phyloP scores from a whole-genome alignment of 2,888 invertebrate genomes.

The Mechanitis messenoides region DNA sequence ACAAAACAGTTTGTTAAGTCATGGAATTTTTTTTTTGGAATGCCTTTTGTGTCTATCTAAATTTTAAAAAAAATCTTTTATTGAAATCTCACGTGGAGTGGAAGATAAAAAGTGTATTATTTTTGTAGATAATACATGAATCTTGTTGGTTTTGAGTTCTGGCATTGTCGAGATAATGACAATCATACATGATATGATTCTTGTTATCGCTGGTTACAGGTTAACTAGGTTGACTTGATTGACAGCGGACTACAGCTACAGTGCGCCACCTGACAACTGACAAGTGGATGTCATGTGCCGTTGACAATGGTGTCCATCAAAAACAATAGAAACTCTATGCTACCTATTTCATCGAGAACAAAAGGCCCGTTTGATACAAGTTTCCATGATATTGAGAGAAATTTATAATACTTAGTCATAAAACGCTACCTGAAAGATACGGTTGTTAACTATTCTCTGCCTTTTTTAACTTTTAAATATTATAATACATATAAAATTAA shows the following conservation, averaged over 20 bases:
- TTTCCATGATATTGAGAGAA: not conserved
- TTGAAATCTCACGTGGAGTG: no score
- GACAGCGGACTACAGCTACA: slow-evolving; percentile 29
- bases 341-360: slow-evolving; percentile 18
- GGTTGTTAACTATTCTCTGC: no score
- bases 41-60: no score
- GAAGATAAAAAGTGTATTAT: not conserved
- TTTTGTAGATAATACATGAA: not conserved
- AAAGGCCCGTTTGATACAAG: slow-evolving; percentile 2
- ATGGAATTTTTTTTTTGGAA: no score
- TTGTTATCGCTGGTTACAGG: not conserved
- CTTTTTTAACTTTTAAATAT: no score
- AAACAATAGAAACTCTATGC: slow-evolving; percentile 13
- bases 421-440: no score
- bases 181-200: not conserved
- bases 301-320: not conserved
- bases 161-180: slow-evolving; percentile 1
- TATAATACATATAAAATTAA: no score
- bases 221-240: slow-evolving; percentile 55
- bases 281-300: not conserved
- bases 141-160: not conserved
- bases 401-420: no score
- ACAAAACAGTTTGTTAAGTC: not conserved
- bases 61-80: not conserved
- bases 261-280: slow-evolving; percentile 9